Evolutionary conservation across 2,797 vertebrate species (phyloP), one percentile per base, ranked within the genome.

Genomic region (Sebastes kiyomatsui): DNA sequence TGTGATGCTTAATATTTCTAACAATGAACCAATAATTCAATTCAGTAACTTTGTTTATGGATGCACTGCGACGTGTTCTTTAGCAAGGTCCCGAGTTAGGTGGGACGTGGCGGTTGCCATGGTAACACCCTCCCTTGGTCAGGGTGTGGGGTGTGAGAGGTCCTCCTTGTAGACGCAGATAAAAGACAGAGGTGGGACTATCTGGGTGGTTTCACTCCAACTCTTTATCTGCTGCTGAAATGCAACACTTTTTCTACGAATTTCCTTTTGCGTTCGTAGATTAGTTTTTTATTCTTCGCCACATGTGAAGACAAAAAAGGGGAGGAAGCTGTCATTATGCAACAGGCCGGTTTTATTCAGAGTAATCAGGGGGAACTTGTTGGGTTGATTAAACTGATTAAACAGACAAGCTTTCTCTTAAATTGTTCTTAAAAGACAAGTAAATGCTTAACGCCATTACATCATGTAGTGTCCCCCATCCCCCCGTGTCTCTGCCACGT

Each of bases 221-320:
- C 68, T 83, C 54, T 65, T 95, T 96, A 96, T 96, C 95, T 92
- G 84, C 71, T 12, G 30, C 81, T 85, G 70, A 88, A 91, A 90
- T 33, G 83, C 84, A 79, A 69, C 56, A 55, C 61, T 67, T 72
- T 54, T 88, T 90, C 87, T 74, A 46, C 74, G 79, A 59, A 84
- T 84, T 76, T 62, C 20, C 84, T 46, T 83, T 88, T 79, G 74
- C 62, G 4, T 75, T 84, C 61, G 3, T 6, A 83, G 92, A 92
- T 93, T 88, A 61, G 62, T 38, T 78, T 62, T 32, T 52, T n/a
- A 58, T 84, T 73, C 62, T 67, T 76, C 49, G 27, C 28, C 9
- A 14, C 42, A 35, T 6, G 14, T 42, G 2, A 54, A 59, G 62
- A 73, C 55, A 58, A 16, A 68, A 27, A 22, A 42, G 38, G 38